Percentiles rank a stretch among this genome's conserved stretches.
Conservation (phyloP, 2,113 vertebrate genomes). For the Mirounga angustirostris region DNA sequence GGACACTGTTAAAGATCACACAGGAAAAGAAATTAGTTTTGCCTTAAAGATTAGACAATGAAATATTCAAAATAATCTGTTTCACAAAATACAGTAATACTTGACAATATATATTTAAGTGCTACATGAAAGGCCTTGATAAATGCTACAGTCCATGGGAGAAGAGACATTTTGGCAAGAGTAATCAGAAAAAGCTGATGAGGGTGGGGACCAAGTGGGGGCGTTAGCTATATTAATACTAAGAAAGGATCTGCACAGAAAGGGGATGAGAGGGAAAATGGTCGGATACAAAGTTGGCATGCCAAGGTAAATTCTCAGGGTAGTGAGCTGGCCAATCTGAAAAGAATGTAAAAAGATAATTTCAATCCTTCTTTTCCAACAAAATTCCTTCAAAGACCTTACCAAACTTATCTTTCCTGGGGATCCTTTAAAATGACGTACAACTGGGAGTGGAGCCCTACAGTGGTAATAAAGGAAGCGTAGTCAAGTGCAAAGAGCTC, state of each 20-base stretch:
- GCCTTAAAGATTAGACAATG: background rate
- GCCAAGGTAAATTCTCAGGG: background rate
- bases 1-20: background rate
- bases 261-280: background rate
- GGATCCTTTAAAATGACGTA: background rate
- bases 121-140: background rate
- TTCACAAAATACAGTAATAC: background rate
- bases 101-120: background rate
- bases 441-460: background rate
- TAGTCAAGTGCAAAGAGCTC: background rate
- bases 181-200: background rate
- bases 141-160: background rate
- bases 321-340: background rate
- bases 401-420: background rate
- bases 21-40: background rate
- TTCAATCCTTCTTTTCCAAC: background rate
- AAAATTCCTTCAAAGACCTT: background rate
- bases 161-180: background rate
- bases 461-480: background rate
- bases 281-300: background rate
- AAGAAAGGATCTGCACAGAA: background rate
- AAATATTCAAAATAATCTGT: background rate
- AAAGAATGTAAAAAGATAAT: background rate
- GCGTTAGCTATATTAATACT: background rate
- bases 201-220: accelerated